Conservation (phyloP, 2,113 vertebrate genomes). For the Electrona antarctica region DNA sequence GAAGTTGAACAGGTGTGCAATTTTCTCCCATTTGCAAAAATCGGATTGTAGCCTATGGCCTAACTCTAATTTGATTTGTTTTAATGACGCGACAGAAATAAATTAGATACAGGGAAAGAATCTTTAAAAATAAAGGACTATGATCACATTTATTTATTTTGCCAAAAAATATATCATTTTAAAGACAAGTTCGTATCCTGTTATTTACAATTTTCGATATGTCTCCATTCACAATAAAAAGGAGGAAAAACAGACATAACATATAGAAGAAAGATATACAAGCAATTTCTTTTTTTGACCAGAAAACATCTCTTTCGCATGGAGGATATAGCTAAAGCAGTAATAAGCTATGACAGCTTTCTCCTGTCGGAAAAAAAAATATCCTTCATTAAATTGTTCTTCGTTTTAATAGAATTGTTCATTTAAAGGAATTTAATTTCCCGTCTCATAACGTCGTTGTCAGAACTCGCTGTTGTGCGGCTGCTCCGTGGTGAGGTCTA, state of each 20-base stretch:
- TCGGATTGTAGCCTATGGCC: not conserved
- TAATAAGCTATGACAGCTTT: slow-evolving; percentile 59
- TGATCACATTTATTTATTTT: slow-evolving; percentile 77
- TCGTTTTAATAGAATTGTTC: slow-evolving; percentile 70
- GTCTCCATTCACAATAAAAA: slow-evolving; percentile 70
- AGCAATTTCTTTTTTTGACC: slow-evolving; percentile 55
- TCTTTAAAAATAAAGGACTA: slow-evolving; percentile 68
- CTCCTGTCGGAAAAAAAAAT: slow-evolving; percentile 52
- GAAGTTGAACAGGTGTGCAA: slow-evolving; percentile 14
- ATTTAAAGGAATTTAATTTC: slow-evolving; percentile 10
- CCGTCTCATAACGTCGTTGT: slow-evolving; percentile 73
- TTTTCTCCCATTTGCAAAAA: not conserved
- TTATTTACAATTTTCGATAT: slow-evolving; percentile 74
- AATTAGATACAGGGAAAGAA: slow-evolving; percentile 12
- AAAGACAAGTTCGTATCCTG: slow-evolving; percentile 76
- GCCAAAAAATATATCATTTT: slow-evolving; percentile 78
- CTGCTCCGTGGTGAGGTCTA: slow-evolving; percentile 92
- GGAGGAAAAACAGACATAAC: slow-evolving; percentile 37
- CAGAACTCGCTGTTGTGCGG: slow-evolving; percentile 90
- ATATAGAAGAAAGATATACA: slow-evolving; percentile 51
- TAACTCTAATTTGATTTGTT: not conserved
- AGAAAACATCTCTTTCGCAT: slow-evolving; percentile 60
- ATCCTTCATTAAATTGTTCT: slow-evolving; percentile 68
- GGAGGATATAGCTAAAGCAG: slow-evolving; percentile 66
- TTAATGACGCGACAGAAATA: not conserved